Percentiles rank a stretch among this genome's conserved stretches.
Conservation (phyloP, 2,888 invertebrate species). For the Scaptomyza caliginosa region DNA sequence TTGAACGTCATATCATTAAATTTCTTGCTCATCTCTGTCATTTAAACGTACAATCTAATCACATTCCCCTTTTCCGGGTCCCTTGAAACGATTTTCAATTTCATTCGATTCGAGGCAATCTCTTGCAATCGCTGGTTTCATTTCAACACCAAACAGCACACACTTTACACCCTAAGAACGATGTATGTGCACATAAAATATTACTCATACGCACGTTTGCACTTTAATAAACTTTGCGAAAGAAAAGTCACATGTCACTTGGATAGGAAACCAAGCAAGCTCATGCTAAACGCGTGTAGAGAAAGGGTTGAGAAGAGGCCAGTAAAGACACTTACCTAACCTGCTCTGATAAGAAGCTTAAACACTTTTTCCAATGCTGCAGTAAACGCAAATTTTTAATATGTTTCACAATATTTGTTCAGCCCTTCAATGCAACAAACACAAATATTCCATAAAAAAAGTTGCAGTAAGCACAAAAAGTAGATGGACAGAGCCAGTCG, state of each 20-base stretch:
- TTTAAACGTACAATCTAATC: constrained; percentile 25
- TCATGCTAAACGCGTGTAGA: constrained; percentile 31
- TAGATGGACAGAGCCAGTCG: constrained; percentile 9
- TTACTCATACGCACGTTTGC: constrained; percentile 59
- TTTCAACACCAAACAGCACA: constrained; percentile 24
- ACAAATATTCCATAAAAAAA: neutral
- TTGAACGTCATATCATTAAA: constrained; percentile 11
- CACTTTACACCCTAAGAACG: constrained; percentile 2
- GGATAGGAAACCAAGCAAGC: constrained; percentile 30
- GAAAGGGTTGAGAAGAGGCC: too few relatives aligned
- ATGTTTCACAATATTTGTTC: constrained; percentile 21
- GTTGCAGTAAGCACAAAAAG: constrained; percentile 19
- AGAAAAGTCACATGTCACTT: constrained; percentile 41
- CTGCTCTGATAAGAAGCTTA: constrained; percentile 29
- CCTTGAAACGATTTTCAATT: constrained; percentile 1
- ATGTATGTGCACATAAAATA: constrained; percentile 34
- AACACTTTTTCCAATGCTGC: neutral
- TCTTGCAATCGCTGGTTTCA: constrained; percentile 34
- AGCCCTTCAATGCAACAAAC: constrained; percentile 11
- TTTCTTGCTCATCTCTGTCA: constrained; percentile 12
- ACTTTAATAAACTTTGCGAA: constrained; percentile 45
- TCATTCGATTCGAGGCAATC: constrained; percentile 29
- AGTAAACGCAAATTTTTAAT: constrained; percentile 19
- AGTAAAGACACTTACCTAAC: constrained; percentile 23
- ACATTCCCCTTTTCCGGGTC: neutral